Evolutionary conservation across 1,140 invertebrate genomes (phyloP).

Genomic region (Bombus balteatus): DNA sequence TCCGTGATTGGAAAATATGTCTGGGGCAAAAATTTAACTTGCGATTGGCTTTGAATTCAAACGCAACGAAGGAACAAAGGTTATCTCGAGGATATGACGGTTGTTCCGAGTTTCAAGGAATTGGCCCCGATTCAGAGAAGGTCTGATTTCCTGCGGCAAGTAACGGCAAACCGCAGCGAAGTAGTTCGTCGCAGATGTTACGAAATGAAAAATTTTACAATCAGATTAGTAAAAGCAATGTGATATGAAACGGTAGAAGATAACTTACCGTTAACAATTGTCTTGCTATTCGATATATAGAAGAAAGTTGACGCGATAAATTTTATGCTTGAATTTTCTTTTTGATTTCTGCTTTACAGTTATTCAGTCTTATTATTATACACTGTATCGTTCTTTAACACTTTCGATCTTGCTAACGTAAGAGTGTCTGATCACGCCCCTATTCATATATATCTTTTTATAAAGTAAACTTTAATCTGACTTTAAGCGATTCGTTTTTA

Average conservation of each 20-base stretch:
- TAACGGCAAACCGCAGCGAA: constrained; percentile 27
- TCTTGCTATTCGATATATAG: background rate
- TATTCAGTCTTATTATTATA: too few species aligned
- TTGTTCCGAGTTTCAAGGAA: constrained; percentile 43
- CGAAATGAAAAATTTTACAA: constrained; percentile 45
- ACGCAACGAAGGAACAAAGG: constrained; percentile 13
- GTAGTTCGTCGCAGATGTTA: constrained; percentile 36
- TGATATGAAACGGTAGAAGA: background rate
- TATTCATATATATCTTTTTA: background rate
- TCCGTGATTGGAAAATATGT: background rate
- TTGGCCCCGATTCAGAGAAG: constrained; percentile 31
- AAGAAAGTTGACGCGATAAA: background rate
- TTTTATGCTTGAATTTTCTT: too few species aligned
- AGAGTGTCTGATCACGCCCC: background rate
- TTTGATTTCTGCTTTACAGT: too few species aligned
- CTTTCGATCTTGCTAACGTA: background rate
- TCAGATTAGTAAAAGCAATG: constrained; percentile 20
- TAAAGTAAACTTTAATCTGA: background rate
- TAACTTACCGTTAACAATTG: background rate
- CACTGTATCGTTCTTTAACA: accelerated
- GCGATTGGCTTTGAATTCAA: constrained; percentile 30
- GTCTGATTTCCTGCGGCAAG: constrained; percentile 20
- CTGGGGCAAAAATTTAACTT: background rate
- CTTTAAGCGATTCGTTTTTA: background rate
- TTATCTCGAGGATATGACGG: constrained; percentile 21